Evolutionary conservation across 2,888 invertebrate species (phyloP).

Genomic region (Lochmaea capreae): DNA sequence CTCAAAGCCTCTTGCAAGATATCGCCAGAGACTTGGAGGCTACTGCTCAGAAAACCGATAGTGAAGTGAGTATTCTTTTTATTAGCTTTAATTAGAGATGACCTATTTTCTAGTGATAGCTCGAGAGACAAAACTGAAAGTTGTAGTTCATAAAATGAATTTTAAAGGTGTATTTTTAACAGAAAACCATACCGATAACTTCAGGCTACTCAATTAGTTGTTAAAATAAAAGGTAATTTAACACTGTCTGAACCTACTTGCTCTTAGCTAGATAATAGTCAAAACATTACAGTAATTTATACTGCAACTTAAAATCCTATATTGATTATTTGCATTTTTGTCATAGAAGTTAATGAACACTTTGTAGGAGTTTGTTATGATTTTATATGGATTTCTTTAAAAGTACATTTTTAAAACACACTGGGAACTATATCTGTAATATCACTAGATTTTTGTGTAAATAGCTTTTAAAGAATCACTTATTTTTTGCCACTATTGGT

Average conservation of each 20-base stretch:
- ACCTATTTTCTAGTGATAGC: neutral
- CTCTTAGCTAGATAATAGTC: too few species aligned
- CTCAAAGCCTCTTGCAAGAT: slow-evolving; percentile 85
- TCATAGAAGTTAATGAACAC: too few species aligned
- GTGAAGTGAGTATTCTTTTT: slow-evolving; percentile 68
- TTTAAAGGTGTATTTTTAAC: too few species aligned
- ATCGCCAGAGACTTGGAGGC: slow-evolving; percentile 78
- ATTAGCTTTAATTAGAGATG: neutral
- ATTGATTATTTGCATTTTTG: too few species aligned
- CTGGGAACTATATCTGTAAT: neutral
- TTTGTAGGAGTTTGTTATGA: too few species aligned
- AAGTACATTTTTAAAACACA: neutral
- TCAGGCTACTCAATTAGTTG: too few species aligned
- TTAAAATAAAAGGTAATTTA: too few species aligned
- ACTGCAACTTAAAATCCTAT: too few species aligned
- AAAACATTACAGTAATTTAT: too few species aligned
- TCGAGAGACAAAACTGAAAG: neutral
- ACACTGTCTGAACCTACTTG: too few species aligned
- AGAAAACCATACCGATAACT: too few species aligned
- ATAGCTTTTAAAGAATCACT: neutral
- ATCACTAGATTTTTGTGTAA: neutral
- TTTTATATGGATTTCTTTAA: neutral
- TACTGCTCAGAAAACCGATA: slow-evolving; percentile 75
- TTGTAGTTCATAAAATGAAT: too few species aligned
- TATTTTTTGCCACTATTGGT: slow-evolving; percentile 1